A percentile compares a stretch with the other conserved stretches of the same genome.
phyloP scores from a whole-genome alignment of 2,888 invertebrate species.

The Tinea semifulvella region DNA sequence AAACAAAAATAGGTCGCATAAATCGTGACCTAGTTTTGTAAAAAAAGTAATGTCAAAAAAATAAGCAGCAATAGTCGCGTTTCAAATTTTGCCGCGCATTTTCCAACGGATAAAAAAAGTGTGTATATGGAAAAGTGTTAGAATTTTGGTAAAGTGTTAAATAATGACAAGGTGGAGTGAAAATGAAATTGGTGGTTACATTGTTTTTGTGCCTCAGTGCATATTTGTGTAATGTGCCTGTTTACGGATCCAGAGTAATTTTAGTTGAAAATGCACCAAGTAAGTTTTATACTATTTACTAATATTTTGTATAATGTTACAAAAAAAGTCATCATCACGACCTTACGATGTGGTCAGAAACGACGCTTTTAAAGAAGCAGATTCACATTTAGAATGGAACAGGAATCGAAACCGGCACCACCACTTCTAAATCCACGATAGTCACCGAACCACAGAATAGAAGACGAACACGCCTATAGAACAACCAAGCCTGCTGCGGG shows the following conservation, averaged over 20 bases:
- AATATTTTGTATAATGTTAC: neutral
- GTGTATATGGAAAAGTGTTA: neutral
- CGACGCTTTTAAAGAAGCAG: too few species aligned
- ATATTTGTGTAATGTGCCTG: conserved; percentile 11
- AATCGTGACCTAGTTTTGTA: too few species aligned
- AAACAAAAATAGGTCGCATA: conserved; percentile 19
- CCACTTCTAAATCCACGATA: too few species aligned
- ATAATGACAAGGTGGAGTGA: conserved; percentile 38
- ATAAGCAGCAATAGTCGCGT: neutral
- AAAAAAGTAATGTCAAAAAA: neutral
- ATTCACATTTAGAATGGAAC: too few species aligned
- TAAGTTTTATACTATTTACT: conserved; percentile 27
- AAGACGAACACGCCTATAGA: too few species aligned
- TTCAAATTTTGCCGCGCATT: neutral
- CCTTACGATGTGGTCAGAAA: too few species aligned
- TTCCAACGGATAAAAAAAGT: neutral
- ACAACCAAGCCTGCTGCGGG: too few species aligned
- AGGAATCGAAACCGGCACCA: too few species aligned
- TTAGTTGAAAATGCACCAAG: conserved; percentile 60
- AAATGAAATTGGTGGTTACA: conserved; percentile 44
- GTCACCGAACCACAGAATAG: too few species aligned
- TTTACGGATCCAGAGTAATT: conserved; percentile 45
- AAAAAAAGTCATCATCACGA: too few species aligned
- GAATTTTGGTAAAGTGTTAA: too few species aligned
- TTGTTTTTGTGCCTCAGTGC: conserved; percentile 26